Evolutionary conservation across 2,888 invertebrate genomes (phyloP).

Genomic region (Oxystoma pomonae): DNA sequence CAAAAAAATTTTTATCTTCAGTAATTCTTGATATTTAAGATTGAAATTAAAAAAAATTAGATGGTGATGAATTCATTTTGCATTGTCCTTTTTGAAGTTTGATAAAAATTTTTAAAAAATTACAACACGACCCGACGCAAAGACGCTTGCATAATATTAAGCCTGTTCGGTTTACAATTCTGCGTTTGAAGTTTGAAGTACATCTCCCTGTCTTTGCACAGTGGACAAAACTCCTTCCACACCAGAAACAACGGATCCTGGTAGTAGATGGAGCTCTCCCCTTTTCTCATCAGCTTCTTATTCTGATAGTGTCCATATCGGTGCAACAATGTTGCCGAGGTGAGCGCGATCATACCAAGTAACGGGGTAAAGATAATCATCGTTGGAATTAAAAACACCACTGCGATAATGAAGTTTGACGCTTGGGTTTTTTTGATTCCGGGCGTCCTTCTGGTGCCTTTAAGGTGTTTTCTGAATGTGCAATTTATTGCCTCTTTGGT

Average conservation of each 20-base stretch:
- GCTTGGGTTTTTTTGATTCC: neutral
- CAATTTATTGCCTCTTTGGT: neutral
- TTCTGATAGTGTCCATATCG: neutral
- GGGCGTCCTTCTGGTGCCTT: neutral
- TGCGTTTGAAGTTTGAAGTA: neutral
- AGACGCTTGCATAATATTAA: neutral
- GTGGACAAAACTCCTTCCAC: neutral
- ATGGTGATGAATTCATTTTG: too few species aligned
- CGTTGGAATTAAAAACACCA: neutral
- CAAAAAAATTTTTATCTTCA: too few species aligned
- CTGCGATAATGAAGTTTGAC: neutral
- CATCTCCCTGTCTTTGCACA: neutral
- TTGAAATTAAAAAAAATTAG: too few species aligned
- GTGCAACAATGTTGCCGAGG: neutral
- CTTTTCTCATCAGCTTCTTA: neutral
- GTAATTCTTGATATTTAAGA: too few species aligned
- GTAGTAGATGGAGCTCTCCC: neutral
- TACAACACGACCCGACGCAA: neutral
- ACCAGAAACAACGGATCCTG: too few species aligned
- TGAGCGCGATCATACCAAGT: neutral
- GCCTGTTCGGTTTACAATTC: neutral
- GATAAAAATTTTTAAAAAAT: too few species aligned
- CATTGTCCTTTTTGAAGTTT: too few species aligned
- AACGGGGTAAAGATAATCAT: neutral
- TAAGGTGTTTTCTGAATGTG: neutral